phyloP scores from a whole-genome alignment of 2,888 invertebrate species.

The Caenorhabditis sulstoni region DNA sequence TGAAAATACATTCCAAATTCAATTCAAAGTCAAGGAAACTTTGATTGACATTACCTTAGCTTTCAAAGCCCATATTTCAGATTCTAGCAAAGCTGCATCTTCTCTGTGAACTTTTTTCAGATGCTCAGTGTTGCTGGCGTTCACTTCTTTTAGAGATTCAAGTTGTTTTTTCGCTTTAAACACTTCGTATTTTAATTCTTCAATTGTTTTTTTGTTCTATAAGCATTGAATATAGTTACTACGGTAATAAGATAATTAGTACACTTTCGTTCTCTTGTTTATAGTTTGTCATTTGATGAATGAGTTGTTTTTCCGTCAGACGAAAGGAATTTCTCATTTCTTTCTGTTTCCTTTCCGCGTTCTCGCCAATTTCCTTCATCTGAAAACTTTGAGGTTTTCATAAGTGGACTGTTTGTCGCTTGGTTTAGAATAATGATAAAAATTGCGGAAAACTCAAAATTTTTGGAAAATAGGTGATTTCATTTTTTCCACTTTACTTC shows the following conservation, averaged over 20 bases:
- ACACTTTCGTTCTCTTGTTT: conserved; percentile 31
- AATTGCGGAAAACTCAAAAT: background rate
- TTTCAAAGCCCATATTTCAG: conserved; percentile 67
- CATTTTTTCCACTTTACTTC: conserved; percentile 28
- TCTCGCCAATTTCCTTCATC: conserved; percentile 35
- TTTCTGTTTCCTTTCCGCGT: conserved; percentile 15
- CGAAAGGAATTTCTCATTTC: conserved; percentile 45
- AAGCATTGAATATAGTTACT: too few species aligned
- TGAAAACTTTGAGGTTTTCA: conserved; percentile 1
- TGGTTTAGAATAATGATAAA: too few species aligned
- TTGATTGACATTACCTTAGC: too few species aligned
- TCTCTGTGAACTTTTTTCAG: conserved; percentile 40
- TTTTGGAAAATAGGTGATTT: background rate
- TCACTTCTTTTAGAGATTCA: conserved; percentile 25
- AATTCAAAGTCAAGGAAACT: background rate
- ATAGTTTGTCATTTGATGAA: conserved; percentile 18
- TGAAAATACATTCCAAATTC: conserved; percentile 5
- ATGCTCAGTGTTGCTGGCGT: conserved; percentile 22
- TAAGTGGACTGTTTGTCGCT: too few species aligned
- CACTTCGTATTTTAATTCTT: conserved; percentile 16
- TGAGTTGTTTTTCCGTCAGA: conserved; percentile 43
- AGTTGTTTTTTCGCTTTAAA: conserved; percentile 25
- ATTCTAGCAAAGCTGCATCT: conserved; percentile 58
- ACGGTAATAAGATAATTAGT: too few species aligned
- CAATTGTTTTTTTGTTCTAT: conserved; percentile 34